Base-by-base conservation (phyloP, 2,113 vertebrate genomes). In the Chionomys nivalis region DNA sequence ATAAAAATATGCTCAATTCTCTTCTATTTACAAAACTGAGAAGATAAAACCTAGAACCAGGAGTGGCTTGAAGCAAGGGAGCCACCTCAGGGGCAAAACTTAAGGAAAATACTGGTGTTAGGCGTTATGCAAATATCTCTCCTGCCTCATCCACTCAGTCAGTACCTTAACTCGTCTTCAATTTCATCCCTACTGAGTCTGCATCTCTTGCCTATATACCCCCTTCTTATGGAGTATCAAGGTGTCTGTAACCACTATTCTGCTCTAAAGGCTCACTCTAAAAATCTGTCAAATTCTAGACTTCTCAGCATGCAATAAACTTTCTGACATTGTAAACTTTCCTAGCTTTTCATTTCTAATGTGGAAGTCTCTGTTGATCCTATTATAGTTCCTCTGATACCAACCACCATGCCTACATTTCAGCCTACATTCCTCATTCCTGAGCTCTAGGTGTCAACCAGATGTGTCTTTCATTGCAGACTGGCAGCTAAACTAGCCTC, bases 181-280 rank as follows among this genome's bases (percentile, higher is more conserved):
- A 86, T 77, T 94, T 49, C 42, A 95, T 66, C 23, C 33, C 82
- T 42, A 90, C 4, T 65, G 7, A 42, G 49, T 88, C 92, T 70
- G 52, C 42, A 86, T 90, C 88, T 92, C 63, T 90, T 91, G 83
- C 36, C 92, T 79, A 91, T 75, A 7, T 68, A 87, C 0, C 31
- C 61, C 66, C 77, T 94, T 82, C 83, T 66, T 49, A 93, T n/a
- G 87, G 31, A 93, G 58, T 58, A 96, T 11, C 44, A 33, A 89
- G 8, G 1, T 90, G 96, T 94, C 58, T 93, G 1, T 58, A 89
- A 90, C 5, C 23, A 78, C 26, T 26, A 23, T 7, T 92, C 81
- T 5, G 78, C 11, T 93, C 75, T 88, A 95, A 92, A 95, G 58
- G 58, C 13, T 92, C 42, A 92, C 49, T 42, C n/a, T 78, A 95